Evolutionary conservation across 2,113 vertebrate species (phyloP).

Genomic region (Phainopepla nitens): DNA sequence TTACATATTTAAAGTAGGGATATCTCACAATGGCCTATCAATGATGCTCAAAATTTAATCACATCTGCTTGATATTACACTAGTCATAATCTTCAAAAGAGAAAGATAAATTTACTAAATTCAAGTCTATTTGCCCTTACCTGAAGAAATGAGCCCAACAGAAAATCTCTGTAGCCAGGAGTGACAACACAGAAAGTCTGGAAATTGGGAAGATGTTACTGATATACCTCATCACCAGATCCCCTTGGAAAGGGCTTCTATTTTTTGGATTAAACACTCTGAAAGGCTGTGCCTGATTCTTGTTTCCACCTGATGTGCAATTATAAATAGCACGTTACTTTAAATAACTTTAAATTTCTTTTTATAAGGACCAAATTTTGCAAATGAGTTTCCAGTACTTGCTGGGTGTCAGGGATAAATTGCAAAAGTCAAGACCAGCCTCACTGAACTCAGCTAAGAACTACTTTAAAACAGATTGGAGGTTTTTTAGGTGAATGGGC

Average conservation of each 20-base stretch:
- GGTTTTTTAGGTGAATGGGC: not conserved
- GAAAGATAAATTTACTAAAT: conserved; percentile 16
- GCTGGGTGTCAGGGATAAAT: not conserved
- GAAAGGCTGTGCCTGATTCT: not conserved
- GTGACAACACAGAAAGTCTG: not conserved
- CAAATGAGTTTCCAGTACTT: not conserved
- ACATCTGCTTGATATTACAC: not conserved
- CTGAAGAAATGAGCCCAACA: conserved; percentile 14
- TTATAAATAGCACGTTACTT: not conserved
- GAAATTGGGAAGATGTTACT: conserved; percentile 3
- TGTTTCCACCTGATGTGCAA: not conserved
- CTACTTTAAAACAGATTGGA: not conserved
- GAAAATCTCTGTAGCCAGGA: not conserved
- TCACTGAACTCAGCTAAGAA: not conserved
- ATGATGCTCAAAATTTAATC: conserved; percentile 38
- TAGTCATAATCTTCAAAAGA: not conserved
- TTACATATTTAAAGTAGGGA: not conserved
- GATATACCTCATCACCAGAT: not conserved
- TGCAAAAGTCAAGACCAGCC: not conserved
- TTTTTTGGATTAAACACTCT: not conserved
- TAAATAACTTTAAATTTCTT: not conserved
- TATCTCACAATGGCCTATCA: not conserved
- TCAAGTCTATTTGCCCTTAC: conserved; percentile 16
- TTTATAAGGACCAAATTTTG: not conserved
- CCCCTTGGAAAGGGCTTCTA: not conserved